Evolutionary conservation across 2,113 vertebrate genomes (phyloP).

Genomic region (Hemicordylus capensis): DNA sequence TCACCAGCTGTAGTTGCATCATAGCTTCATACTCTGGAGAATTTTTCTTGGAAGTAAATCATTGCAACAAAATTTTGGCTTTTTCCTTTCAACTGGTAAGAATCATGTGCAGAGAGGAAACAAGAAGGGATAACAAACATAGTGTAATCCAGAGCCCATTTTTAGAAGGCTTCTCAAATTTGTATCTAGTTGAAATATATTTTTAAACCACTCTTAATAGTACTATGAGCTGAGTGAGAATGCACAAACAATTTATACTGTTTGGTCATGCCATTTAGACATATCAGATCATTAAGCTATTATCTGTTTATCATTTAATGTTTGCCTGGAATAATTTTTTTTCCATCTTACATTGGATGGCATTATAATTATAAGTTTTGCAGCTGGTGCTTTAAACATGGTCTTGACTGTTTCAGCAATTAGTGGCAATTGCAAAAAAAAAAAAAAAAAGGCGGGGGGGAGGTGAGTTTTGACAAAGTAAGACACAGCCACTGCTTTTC

Average conservation of each 20-base stretch:
- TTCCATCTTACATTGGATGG: neutral
- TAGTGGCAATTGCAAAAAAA: slow-evolving; percentile 6
- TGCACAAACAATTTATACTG: neutral
- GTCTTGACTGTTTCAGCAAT: neutral
- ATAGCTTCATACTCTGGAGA: neutral
- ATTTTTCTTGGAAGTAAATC: slow-evolving; percentile 11
- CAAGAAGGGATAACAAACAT: neutral
- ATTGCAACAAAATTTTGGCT: neutral
- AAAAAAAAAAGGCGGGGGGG: no score
- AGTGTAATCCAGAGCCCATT: neutral
- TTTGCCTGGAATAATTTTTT: neutral
- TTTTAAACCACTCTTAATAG: neutral
- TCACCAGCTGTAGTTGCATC: neutral
- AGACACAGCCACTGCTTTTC: slow-evolving; percentile 1
- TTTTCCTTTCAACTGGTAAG: slow-evolving; percentile 1
- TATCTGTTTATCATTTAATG: neutral
- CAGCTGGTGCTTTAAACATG: neutral
- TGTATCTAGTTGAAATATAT: neutral
- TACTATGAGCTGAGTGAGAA: neutral
- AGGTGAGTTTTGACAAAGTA: slow-evolving; percentile 3
- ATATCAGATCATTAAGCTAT: neutral
- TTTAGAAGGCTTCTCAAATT: slow-evolving; percentile 14
- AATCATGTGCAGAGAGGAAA: neutral
- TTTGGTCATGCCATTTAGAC: neutral
- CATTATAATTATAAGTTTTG: slow-evolving; percentile 4